phyloP scores from a whole-genome alignment of 30 jellyfish, hydroid and myxozoan genomes.

The Morbakka virulenta region DNA sequence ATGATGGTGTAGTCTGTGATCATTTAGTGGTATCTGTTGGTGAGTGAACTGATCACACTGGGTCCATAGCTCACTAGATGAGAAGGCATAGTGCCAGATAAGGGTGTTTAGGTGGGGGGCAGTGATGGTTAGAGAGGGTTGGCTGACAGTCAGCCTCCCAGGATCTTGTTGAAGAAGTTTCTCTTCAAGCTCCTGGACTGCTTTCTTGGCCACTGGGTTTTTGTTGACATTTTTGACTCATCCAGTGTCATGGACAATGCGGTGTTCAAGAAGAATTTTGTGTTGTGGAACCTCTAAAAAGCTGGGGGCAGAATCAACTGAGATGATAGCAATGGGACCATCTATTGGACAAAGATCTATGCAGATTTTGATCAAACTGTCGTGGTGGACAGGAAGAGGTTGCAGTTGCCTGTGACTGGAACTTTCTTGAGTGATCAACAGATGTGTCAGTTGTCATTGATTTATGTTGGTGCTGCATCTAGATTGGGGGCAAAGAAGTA shows the following conservation, averaged over 20 bases:
- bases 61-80: constrained; percentile 27
- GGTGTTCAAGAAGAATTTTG: background rate
- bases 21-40: too few relatives aligned
- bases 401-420: constrained; percentile 23
- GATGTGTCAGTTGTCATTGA: constrained; percentile 8
- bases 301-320: constrained; percentile 54
- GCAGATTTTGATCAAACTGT: background rate
- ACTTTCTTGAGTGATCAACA: constrained; percentile 15
- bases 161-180: constrained; percentile 39
- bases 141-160: background rate
- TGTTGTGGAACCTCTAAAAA: background rate
- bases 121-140: constrained; percentile 16
- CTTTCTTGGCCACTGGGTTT: too few relatives aligned
- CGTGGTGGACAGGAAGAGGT: constrained; percentile 27
- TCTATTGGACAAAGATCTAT: background rate
- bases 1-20: too few relatives aligned
- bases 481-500: constrained; percentile 43
- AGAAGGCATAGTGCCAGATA: constrained; percentile 12
- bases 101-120: constrained; percentile 31
- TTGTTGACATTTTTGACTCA: too few relatives aligned
- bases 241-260: constrained; percentile 28
- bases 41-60: too few relatives aligned
- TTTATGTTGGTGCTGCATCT: too few relatives aligned
- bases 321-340: constrained; percentile 26
- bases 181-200: too few relatives aligned